phyloP scores from a whole-genome alignment of 2,113 vertebrate genomes.

The Barbus barbus region DNA sequence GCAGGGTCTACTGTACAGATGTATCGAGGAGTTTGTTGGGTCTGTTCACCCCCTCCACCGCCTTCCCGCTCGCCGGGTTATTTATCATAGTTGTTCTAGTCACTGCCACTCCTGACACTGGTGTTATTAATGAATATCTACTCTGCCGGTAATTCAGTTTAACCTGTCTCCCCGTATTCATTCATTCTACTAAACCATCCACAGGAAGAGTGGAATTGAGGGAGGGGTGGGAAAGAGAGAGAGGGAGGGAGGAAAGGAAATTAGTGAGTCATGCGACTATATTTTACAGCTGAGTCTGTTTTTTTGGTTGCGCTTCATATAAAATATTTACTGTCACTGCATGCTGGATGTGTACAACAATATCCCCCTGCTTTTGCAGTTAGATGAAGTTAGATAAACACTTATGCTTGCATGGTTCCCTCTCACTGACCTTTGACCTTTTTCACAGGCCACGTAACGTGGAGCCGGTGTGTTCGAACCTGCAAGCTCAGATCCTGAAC shows the following conservation, averaged over 20 bases:
- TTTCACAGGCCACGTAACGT: slow-evolving; percentile 73
- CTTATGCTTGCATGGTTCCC: background rate
- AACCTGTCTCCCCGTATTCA: slow-evolving; percentile 39
- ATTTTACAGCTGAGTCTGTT: background rate
- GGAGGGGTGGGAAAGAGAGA: background rate
- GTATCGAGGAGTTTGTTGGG: background rate
- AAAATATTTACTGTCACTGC: slow-evolving; percentile 11
- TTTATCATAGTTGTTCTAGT: slow-evolving; percentile 58
- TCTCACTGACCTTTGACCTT: background rate
- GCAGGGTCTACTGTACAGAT: slow-evolving; percentile 19
- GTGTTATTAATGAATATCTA: slow-evolving; percentile 55
- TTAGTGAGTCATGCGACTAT: slow-evolving; percentile 24
- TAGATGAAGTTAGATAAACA: background rate
- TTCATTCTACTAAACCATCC: slow-evolving; percentile 45
- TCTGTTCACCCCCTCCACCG: slow-evolving; percentile 9
- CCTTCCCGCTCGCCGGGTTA: slow-evolving; percentile 27
- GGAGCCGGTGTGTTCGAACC: slow-evolving; percentile 79
- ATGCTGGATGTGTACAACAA: background rate
- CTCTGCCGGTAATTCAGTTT: slow-evolving; percentile 50
- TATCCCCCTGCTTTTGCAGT: background rate
- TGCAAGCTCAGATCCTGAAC: slow-evolving; percentile 85
- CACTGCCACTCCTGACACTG: slow-evolving; percentile 46
- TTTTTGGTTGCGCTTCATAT: slow-evolving; percentile 15
- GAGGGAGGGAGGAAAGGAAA: background rate
- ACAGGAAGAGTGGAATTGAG: slow-evolving; percentile 8